phyloP scores from a whole-genome alignment of 2,797 vertebrate species.

The Sebastes steindachneri region DNA sequence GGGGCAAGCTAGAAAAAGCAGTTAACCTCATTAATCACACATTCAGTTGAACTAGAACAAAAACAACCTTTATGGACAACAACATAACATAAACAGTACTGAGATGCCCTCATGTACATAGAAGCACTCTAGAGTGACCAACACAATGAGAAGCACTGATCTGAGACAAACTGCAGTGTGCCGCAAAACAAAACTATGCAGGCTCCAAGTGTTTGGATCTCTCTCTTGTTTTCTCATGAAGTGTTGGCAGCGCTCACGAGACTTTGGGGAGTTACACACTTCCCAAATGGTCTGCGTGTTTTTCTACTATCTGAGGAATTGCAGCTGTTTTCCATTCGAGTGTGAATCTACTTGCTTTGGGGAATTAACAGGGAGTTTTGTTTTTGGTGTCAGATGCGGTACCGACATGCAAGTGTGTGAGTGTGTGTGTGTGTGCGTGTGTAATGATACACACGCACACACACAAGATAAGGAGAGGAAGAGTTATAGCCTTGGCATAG shows the following conservation, averaged over 20 bases:
- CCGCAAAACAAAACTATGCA: conserved; percentile 2
- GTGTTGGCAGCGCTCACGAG: conserved; percentile 14
- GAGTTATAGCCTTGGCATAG: not conserved
- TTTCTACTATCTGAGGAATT: conserved; percentile 5
- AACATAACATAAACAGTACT: not conserved
- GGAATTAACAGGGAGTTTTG: conserved; percentile 20
- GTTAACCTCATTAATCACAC: conserved; percentile 10
- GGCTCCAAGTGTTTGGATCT: not conserved
- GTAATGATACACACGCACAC: not conserved
- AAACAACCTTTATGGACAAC: conserved; percentile 1
- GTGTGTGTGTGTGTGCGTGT: not conserved
- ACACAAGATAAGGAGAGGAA: not conserved
- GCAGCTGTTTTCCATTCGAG: conserved; percentile 42
- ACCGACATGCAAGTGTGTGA: conserved; percentile 2
- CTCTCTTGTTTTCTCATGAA: conserved; percentile 2
- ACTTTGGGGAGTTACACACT: conserved; percentile 24
- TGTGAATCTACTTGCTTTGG: conserved; percentile 15
- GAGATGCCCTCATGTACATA: not conserved
- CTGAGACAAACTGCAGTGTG: conserved; percentile 15
- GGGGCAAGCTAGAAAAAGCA: not conserved
- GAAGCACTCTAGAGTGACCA: not conserved
- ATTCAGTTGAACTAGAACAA: conserved; percentile 25
- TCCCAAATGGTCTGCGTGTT: conserved; percentile 21
- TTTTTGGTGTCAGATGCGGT: not conserved
- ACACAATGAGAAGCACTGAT: conserved; percentile 27